A percentile compares a stretch with the other conserved stretches of the same genome.
phyloP scores from a whole-genome alignment of 1,140 invertebrate species.

The Drosophila elegans region DNA sequence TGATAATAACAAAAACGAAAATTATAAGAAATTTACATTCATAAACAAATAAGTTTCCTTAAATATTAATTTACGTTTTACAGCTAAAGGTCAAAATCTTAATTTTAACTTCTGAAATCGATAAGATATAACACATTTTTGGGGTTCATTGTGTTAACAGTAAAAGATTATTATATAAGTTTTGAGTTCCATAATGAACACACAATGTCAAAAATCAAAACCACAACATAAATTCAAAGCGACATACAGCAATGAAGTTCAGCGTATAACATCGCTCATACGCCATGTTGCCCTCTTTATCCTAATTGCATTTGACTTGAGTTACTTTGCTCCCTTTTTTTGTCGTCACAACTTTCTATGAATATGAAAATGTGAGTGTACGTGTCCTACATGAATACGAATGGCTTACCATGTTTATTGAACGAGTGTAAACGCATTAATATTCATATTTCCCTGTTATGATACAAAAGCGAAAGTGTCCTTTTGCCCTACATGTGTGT shows the following conservation, averaged over 20 bases:
- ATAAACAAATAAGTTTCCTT: too few relatives aligned
- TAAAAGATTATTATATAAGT: too few relatives aligned
- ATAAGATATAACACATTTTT: too few relatives aligned
- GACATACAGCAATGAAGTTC: not conserved
- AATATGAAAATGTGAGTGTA: slow-evolving; percentile 16
- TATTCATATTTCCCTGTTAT: slow-evolving; percentile 51
- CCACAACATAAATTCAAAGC: not conserved
- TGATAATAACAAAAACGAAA: too few relatives aligned
- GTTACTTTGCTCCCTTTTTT: slow-evolving; percentile 10
- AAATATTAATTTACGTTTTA: too few relatives aligned
- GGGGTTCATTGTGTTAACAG: too few relatives aligned
- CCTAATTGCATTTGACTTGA: slow-evolving; percentile 17
- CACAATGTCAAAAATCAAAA: not conserved
- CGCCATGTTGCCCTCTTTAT: slow-evolving; percentile 36
- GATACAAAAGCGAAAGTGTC: slow-evolving; percentile 4
- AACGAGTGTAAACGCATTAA: slow-evolving; percentile 44
- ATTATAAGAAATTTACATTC: too few relatives aligned
- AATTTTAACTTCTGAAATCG: too few relatives aligned
- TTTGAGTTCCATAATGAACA: too few relatives aligned
- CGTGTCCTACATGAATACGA: slow-evolving; percentile 31
- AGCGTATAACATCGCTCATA: slow-evolving; percentile 42
- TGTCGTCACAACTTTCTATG: slow-evolving; percentile 6
- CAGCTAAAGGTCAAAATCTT: too few relatives aligned
- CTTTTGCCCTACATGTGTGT: not conserved
- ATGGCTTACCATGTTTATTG: slow-evolving; percentile 47